Base-by-base conservation (phyloP, 2,888 invertebrate genomes). In the Pantelozetes paolii region DNA sequence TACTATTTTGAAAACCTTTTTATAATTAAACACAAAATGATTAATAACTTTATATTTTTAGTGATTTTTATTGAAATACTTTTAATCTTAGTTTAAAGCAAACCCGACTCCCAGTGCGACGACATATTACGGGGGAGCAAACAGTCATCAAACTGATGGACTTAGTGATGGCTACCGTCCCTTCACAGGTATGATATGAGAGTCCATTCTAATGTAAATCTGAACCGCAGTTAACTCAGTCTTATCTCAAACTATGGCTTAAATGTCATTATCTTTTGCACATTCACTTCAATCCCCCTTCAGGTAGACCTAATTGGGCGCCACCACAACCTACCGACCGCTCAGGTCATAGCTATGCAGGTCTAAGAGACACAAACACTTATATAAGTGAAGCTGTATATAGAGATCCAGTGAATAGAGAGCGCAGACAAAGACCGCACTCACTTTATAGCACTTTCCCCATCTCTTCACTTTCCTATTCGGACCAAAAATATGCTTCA, bases 271-370 rank as follows among this genome's bases (percentile, higher is more conserved):
- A 20, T 5, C 6, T 9, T 20, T 23, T 26, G 23, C 18, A 42
- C 40, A 15, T 26, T 28, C 1, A 69, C 45, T 26, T 18, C 18
- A 42, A 69, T 15, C 23, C 40, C 30, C 9, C 1, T 28, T 42
- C 28, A 75, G 77, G 74, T 75, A 77, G 77, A 28, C 77, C 78
- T 23, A 79, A 78, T 57, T 87, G 87, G 87, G 87, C 87, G 32
- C 87, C 87, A 77, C 82, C 62, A 71, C 83, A 82, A 77, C 82
- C 83, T 42, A 40, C 5, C 40, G 45, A 11, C 28, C 69, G 28
- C 26, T 69, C 69, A 69, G 69, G 69, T 69, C 40, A 69, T 59
- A 59, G 59, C 30, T 9, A 30, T 69, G 20, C 69, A 23, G 82
- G 77, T 81, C 82, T 59, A 79, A 81, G 57, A 81, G 81, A 2